Base-by-base conservation (phyloP, 1,140 invertebrate species). In the Drosophila teissieri region DNA sequence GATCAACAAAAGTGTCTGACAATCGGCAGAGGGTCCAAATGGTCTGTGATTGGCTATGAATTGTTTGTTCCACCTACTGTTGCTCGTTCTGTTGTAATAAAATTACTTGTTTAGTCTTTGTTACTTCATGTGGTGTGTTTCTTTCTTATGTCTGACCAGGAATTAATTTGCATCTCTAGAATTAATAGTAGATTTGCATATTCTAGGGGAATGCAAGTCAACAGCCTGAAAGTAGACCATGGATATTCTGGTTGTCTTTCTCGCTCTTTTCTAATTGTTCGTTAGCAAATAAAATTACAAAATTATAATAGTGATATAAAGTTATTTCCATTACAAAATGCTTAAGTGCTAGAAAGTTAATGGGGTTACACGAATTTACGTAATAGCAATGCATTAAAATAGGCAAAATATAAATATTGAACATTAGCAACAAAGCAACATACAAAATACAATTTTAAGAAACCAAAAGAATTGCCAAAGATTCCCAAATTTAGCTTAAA, bases 1-100 rank as follows among this genome's bases (percentile, higher is more conserved):
- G 4, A 79, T 91, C 19, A 78, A 91, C 24, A 74, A 86, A 37
- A 75, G 63, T n/a, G 68, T 65, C 12, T 85, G 42, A 73, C 1
- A 6, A 7, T 8, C 11, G 19, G 2, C 14, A 10, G 1, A 5
- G 12, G 15, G 12, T 51, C 14, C 22, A 1, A n/a, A 4, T 31
- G 1, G 12, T 3, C 15, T 8, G 10, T 24, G 4, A 27, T 36
- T 62, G 34, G n/a, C 60, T 45, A 37, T 31, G 5, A 6, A 10
- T 17, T 24, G 12, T 40, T 24, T 44, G 31, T 60, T 22, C 19
- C 6, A 27, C 24, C 14, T 8, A 27, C 2, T 17, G 8, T 62
- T 49, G 17, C 8, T 27, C 3, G n/a, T 3, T 27, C 19, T 34
- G 22, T 19, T 12, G 34, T 39, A 48, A 51, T 40, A 62, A 62